phyloP scores from a whole-genome alignment of 2,797 vertebrate species.

The Chaetodon trifasciatus region DNA sequence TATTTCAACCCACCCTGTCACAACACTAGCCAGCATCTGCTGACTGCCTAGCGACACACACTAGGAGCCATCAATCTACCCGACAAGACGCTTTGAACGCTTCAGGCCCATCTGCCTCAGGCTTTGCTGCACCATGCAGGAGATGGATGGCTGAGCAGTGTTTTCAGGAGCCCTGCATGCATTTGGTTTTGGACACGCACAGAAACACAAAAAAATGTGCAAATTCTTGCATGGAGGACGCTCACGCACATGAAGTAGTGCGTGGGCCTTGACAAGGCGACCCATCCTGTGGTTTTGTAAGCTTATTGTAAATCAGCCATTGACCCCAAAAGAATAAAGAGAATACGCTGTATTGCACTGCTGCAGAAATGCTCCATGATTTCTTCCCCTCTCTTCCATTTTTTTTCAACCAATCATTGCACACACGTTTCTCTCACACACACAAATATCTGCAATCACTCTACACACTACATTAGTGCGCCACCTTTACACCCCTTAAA shows the following conservation, averaged over 20 bases:
- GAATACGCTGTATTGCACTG: conserved; percentile 11
- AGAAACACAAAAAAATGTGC: not conserved
- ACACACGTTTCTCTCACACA: conserved; percentile 25
- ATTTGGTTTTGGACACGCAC: conserved; percentile 13
- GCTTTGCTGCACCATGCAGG: conserved; percentile 46
- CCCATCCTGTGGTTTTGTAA: conserved; percentile 39
- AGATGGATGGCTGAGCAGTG: conserved; percentile 32
- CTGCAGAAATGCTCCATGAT: too few relatives aligned
- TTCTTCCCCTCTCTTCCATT: not conserved
- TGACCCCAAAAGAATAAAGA: conserved; percentile 30
- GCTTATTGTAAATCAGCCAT: conserved; percentile 34
- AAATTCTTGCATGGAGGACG: not conserved
- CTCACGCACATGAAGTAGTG: not conserved
- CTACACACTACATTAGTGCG: conserved; percentile 22
- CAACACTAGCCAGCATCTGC: conserved; percentile 57
- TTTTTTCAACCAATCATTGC: not conserved
- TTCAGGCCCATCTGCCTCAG: conserved; percentile 56
- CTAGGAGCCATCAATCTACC: conserved; percentile 66
- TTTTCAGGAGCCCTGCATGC: conserved; percentile 18
- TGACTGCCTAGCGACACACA: conserved; percentile 67
- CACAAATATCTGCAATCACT: conserved; percentile 43
- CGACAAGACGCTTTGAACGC: conserved; percentile 45
- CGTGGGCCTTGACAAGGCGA: conserved; percentile 25
- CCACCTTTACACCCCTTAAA: conserved; percentile 46
- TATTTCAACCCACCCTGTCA: conserved; percentile 56